These are phyloP conservation scores for Peromyscus leucopus DNA, from an alignment of 2,113 vertebrate species.

Conservation along the genomic window DNA sequence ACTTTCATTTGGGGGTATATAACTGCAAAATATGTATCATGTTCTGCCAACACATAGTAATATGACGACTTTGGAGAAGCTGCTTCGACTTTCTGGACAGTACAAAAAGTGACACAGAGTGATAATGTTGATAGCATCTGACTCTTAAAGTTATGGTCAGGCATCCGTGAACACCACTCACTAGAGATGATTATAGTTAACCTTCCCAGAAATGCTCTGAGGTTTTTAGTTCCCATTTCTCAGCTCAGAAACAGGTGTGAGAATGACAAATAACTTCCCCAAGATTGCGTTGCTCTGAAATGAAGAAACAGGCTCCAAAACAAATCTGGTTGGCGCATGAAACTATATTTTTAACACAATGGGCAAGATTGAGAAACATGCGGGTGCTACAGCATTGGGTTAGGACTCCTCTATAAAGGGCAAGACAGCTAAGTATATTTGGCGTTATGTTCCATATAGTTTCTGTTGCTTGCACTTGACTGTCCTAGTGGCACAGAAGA, in stretches of 20 bases:
- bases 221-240: not conserved
- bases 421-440: not conserved
- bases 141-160: no score
- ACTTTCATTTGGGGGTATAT: not conserved
- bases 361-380: conserved; percentile 12
- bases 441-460: not conserved
- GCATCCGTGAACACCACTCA: not conserved
- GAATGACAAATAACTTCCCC: conserved; percentile 9
- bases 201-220: not conserved
- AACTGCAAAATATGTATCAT: conserved; percentile 6
- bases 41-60: not conserved
- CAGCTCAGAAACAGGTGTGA: not conserved
- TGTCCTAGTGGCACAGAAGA: not conserved
- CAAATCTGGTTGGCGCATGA: not conserved
- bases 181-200: not conserved
- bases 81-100: not conserved
- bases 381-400: not conserved
- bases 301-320: not conserved
- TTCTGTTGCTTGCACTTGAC: not conserved
- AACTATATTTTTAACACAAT: not conserved
- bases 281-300: not conserved
- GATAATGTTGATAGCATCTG: not conserved
- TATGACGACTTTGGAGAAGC: not conserved
- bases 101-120: not conserved
- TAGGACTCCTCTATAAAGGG: conserved; percentile 41